A percentile compares a stretch with the other conserved stretches of the same genome.
phyloP scores from a whole-genome alignment of 2,888 invertebrate genomes.

The Strigamia transsilvanica region DNA sequence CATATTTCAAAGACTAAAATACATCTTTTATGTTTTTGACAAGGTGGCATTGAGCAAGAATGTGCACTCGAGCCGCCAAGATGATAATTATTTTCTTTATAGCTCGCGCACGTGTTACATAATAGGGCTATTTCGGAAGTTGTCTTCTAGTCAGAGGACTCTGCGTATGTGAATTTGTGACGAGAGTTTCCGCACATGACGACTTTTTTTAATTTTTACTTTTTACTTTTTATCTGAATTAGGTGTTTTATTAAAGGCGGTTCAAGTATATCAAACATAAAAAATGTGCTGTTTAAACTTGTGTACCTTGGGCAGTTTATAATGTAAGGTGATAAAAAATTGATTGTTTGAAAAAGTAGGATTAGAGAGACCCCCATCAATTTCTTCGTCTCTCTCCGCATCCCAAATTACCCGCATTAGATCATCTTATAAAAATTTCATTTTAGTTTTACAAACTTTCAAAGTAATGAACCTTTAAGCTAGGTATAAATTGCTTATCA shows the following conservation, averaged over 20 bases:
- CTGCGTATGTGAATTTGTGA: neutral
- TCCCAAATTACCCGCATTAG: slow-evolving; percentile 21
- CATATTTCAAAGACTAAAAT: slow-evolving; percentile 19
- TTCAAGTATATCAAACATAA: neutral
- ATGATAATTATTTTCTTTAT: slow-evolving; percentile 30
- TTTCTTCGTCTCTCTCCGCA: neutral
- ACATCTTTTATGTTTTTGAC: slow-evolving; percentile 16
- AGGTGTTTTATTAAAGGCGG: slow-evolving; percentile 1
- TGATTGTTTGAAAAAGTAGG: slow-evolving; percentile 26
- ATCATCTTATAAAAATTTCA: slow-evolving; percentile 26
- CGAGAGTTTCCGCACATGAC: neutral
- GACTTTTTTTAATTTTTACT: neutral
- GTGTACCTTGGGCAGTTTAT: slow-evolving; percentile 8
- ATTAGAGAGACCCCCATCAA: neutral
- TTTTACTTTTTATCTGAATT: neutral
- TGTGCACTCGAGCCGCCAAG: slow-evolving; percentile 25
- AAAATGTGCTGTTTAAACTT: slow-evolving; percentile 1
- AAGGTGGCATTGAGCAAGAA: slow-evolving; percentile 26
- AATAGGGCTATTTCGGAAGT: slow-evolving; percentile 26
- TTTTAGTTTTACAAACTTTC: slow-evolving; percentile 21
- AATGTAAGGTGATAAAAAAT: neutral
- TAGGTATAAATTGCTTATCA: neutral
- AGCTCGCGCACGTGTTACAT: neutral
- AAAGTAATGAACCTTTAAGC: slow-evolving; percentile 13
- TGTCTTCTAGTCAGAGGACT: neutral